Percentiles rank a stretch among this genome's conserved stretches.
phyloP scores from a whole-genome alignment of 92 coral and sea anemone genomes.

The Epizoanthus scotinus region DNA sequence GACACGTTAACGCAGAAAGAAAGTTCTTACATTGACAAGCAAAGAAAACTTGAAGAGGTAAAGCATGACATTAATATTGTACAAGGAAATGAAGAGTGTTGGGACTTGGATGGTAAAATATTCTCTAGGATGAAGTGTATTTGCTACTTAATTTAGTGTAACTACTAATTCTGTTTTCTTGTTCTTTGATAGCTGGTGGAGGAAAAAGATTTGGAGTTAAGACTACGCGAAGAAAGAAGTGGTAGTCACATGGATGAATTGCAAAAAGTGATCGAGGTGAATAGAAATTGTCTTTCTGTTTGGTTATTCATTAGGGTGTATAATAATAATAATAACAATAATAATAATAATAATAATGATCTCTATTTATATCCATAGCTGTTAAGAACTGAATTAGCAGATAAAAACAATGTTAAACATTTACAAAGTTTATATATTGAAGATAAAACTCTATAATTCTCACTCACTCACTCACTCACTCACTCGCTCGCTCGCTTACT shows the following conservation, averaged over 20 bases:
- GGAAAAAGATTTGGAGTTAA: slow-evolving; percentile 72
- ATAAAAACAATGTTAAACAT: too few relatives aligned
- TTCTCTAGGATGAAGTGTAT: too few relatives aligned
- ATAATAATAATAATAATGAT: too few relatives aligned
- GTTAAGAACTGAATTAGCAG: too few relatives aligned
- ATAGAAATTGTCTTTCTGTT: neutral
- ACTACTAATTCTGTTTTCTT: neutral
- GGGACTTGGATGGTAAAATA: too few relatives aligned
- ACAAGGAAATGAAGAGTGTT: neutral
- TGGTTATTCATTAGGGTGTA: neutral
- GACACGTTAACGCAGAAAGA: slow-evolving; percentile 76
- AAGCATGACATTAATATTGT: neutral
- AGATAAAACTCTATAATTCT: too few relatives aligned
- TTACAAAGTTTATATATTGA: too few relatives aligned
- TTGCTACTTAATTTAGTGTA: neutral
- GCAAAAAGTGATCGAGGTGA: slow-evolving; percentile 79
- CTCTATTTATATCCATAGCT: too few relatives aligned
- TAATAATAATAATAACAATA: too few relatives aligned
- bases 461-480: too few relatives aligned
- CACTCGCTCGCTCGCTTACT: too few relatives aligned
- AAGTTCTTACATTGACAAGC: slow-evolving; percentile 48
- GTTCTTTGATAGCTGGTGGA: slow-evolving; percentile 64
- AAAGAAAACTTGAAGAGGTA: slow-evolving; percentile 78
- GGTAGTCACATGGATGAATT: slow-evolving; percentile 73
- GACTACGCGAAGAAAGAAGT: slow-evolving; percentile 78